Evolutionary conservation across 1,140 invertebrate genomes (phyloP), one percentile per base, ranked within the genome.

Genomic region (Archegozetes longisetosus): DNA sequence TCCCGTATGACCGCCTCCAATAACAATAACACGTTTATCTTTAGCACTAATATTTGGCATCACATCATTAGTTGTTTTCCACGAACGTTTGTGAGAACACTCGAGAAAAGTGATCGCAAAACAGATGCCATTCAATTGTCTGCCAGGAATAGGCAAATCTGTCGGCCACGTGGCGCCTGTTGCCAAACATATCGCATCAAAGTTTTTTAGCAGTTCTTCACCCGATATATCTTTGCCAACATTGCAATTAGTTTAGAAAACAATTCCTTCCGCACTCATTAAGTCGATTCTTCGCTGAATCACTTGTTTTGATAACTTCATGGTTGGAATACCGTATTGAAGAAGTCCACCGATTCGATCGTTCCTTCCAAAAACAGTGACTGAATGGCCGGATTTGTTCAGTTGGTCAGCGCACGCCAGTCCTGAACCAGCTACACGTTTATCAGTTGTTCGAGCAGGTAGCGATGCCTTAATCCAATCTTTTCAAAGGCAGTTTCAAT

Each of bases 1-100:
- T 0, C 95, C 95, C n/a, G 95, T 99, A 71, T 99, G 95, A 26
- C 95, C 95, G 14, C 95, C 95, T 23, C 95, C 95, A 66, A 99
- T 93, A 59, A 99, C 83, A 62, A 99, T 83, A 3, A 99, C 92
- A 73, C 95, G 78, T 72, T 96, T 97, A 66, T 86, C 88, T 69
- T 91, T 86, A 20, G 95, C 94, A 47, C 82, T 79, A 29, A 88
- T 78, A 1, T 48, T 54, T 17, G 49, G 27, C 2, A 46, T 23
- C 4, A 28, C 22, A 2, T 27, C 6, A 26, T 46, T 17, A 47
- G 58, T 52, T 32, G 51, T 32, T 1, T 28, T 2, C 72, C 86
- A 81, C 72, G 97, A 91, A 66, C 88, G 86, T 75, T 95, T 93
- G 74, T 99, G 95, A 85, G 91, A 96, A 26, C 83, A 85, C 71